Evolutionary conservation across 2,888 invertebrate genomes (phyloP).

Genomic region (Chrysotoxum bicinctum): DNA sequence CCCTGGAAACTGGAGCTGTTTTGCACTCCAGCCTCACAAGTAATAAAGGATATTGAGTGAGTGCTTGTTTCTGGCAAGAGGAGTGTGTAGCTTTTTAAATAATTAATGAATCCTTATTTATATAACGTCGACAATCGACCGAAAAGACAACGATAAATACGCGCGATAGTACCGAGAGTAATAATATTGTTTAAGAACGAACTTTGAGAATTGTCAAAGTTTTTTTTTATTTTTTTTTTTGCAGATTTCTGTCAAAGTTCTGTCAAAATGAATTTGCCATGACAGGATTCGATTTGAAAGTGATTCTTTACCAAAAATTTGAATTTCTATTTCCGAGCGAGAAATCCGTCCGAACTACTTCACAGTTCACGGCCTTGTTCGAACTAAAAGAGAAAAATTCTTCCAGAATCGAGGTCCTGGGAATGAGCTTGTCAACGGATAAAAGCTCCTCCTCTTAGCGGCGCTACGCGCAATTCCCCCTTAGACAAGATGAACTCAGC

Average conservation of each 20-base stretch:
- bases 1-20: slow-evolving; percentile 11
- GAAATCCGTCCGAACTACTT: slow-evolving; percentile 75
- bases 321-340: slow-evolving; percentile 17
- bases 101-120: slow-evolving; percentile 45
- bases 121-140: slow-evolving; percentile 23
- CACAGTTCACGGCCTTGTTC: slow-evolving; percentile 81
- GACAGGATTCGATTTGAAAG: slow-evolving; percentile 12
- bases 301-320: slow-evolving; percentile 18
- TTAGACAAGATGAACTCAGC: slow-evolving; percentile 63
- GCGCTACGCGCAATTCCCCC: slow-evolving; percentile 55
- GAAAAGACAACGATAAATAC: slow-evolving; percentile 23
- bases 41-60: not conserved
- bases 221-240: too few relatives aligned
- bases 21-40: not conserved
- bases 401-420: slow-evolving; percentile 78
- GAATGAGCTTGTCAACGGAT: slow-evolving; percentile 73
- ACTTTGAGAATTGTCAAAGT: not conserved
- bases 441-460: slow-evolving; percentile 38
- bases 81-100: slow-evolving; percentile 34
- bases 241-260: slow-evolving; percentile 26
- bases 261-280: slow-evolving; percentile 31
- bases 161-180: slow-evolving; percentile 50
- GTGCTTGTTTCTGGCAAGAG: slow-evolving; percentile 4
- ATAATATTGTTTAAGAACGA: not conserved
- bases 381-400: slow-evolving; percentile 78